phyloP scores from a whole-genome alignment of 2,113 vertebrate species.

The human (Homo sapiens) region GRCh38 chr2:52217001-52217500 shows the following conservation, averaged over 20 bases:
- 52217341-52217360: conserved; percentile 19
- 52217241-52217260: conserved; percentile 58
- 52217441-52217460: not conserved
- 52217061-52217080: not conserved
- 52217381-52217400: conserved; percentile 47
- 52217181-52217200: not conserved
- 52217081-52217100: not conserved
- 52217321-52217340: not conserved
- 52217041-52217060: not conserved
- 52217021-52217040: not conserved
- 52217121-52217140: not conserved
- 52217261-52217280: not conserved
- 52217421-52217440: not conserved
- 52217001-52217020: not conserved
- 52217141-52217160: not conserved
- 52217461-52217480: not conserved
- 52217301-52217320: conserved; percentile 26
- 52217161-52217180: not conserved
- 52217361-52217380: not conserved
- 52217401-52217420: not conserved
- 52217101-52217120: not conserved
- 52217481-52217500: conserved; percentile 22
- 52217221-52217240: not conserved
- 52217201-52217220: not conserved
- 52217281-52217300: conserved; percentile 57